These are phyloP conservation scores for Antechinus stuartii DNA, from an alignment of 2,113 vertebrate species.

Conservation along the genomic window DNA sequence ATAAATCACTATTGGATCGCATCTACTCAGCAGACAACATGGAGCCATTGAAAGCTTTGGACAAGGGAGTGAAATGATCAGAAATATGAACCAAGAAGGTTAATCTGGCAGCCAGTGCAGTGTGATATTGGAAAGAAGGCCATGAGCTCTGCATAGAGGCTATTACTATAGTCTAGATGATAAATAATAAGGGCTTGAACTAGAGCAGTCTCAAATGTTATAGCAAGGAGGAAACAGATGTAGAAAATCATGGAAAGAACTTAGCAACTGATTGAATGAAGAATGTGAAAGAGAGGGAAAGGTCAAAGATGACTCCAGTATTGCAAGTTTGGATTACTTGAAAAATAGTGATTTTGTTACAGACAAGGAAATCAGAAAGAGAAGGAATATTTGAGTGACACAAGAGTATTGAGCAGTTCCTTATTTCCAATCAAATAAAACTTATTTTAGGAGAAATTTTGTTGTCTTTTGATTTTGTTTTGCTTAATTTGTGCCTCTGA, in stretches of 20 bases:
- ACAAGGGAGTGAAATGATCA: background rate
- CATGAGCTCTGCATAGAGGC: background rate
- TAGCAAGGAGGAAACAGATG: background rate
- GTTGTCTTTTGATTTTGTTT: background rate
- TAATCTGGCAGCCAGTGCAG: background rate
- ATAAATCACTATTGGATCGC: background rate
- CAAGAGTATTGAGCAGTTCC: background rate
- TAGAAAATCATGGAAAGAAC: background rate
- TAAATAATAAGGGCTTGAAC: background rate
- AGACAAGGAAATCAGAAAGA: background rate
- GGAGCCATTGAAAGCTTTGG: background rate
- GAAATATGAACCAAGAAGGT: background rate
- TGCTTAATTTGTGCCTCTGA: background rate
- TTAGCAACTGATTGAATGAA: background rate
- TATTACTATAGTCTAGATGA: background rate
- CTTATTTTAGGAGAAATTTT: background rate
- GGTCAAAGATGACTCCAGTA: background rate
- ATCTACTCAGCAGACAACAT: background rate
- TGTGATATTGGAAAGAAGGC: background rate
- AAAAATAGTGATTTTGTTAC: background rate
- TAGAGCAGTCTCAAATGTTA: background rate
- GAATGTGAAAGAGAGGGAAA: background rate
- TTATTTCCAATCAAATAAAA: background rate
- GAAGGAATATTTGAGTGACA: background rate
- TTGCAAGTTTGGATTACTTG: background rate